These are phyloP conservation scores for Drosophila tanythrix DNA, from an alignment of 2,888 invertebrate genomes.

Conservation along the genomic window DNA sequence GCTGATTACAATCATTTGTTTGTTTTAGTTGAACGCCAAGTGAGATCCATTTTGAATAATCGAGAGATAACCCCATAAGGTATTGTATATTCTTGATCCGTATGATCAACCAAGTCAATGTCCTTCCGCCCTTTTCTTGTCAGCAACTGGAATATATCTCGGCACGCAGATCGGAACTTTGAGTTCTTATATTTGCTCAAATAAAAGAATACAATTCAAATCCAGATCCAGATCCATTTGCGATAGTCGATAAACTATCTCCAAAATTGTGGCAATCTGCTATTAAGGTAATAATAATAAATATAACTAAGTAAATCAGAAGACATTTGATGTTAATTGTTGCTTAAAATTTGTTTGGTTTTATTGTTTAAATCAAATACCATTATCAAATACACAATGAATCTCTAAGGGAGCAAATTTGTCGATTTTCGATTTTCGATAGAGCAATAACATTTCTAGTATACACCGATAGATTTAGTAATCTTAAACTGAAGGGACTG, in stretches of 20 bases:
- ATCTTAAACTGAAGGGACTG: constrained; percentile 8
- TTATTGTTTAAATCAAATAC: constrained; percentile 54
- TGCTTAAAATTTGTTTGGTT: constrained; percentile 23
- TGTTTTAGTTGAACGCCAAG: background rate
- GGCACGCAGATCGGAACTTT: background rate
- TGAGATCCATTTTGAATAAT: background rate
- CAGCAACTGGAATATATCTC: background rate
- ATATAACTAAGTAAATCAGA: background rate
- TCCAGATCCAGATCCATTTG: too few species aligned
- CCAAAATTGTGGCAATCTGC: background rate
- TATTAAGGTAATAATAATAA: background rate
- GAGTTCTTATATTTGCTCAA: background rate
- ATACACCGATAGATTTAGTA: constrained; percentile 40
- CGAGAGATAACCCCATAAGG: background rate
- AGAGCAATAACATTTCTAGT: constrained; percentile 72
- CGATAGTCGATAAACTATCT: background rate
- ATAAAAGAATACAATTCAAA: background rate
- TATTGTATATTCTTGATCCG: background rate
- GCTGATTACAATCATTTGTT: too few species aligned
- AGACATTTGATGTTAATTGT: constrained; percentile 6
- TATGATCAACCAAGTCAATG: background rate
- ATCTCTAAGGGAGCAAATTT: constrained; percentile 67
- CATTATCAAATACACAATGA: constrained; percentile 63
- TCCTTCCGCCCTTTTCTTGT: background rate
- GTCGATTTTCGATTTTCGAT: constrained; percentile 19